Conservation (phyloP, 2,888 invertebrate species). For the Copidosoma aretas region DNA sequence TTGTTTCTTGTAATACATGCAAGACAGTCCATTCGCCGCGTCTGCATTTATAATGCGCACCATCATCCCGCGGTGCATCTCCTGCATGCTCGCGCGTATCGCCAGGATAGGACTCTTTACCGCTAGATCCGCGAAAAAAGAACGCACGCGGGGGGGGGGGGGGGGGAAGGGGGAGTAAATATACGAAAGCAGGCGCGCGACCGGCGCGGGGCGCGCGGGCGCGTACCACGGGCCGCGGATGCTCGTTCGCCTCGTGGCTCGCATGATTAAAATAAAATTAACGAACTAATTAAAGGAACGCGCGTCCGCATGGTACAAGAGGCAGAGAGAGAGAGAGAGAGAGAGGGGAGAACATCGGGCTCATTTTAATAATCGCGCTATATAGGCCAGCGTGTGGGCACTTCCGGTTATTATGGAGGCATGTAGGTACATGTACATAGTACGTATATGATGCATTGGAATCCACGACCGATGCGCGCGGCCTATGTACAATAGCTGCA, state of each 20-base stretch:
- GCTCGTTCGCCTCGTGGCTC: neutral
- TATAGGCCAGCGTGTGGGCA: conserved; percentile 51
- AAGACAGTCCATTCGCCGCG: too few relatives aligned
- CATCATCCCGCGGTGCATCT: neutral
- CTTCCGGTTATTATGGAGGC: conserved; percentile 59
- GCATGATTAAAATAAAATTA: conserved; percentile 60
- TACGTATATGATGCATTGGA: neutral
- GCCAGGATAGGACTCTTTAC: neutral
- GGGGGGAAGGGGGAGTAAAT: too few relatives aligned
- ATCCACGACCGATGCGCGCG: conserved; percentile 15
- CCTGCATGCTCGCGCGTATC: neutral
- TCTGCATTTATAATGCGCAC: too few relatives aligned
- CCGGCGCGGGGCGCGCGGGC: neutral
- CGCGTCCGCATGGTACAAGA: conserved; percentile 26
- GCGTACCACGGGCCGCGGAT: neutral
- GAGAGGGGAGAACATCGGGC: conserved; percentile 28
- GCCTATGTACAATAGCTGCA: neutral
- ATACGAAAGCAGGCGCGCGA: neutral
- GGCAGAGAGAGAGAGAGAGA: neutral
- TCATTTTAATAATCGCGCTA: conserved; percentile 60
- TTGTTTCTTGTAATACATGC: neutral
- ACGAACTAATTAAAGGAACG: conserved; percentile 61
- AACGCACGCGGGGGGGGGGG: too few relatives aligned
- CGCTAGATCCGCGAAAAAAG: neutral
- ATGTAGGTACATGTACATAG: neutral